Evolutionary conservation across 2,888 invertebrate species (phyloP).

Genomic region (Hedya salicella): DNA sequence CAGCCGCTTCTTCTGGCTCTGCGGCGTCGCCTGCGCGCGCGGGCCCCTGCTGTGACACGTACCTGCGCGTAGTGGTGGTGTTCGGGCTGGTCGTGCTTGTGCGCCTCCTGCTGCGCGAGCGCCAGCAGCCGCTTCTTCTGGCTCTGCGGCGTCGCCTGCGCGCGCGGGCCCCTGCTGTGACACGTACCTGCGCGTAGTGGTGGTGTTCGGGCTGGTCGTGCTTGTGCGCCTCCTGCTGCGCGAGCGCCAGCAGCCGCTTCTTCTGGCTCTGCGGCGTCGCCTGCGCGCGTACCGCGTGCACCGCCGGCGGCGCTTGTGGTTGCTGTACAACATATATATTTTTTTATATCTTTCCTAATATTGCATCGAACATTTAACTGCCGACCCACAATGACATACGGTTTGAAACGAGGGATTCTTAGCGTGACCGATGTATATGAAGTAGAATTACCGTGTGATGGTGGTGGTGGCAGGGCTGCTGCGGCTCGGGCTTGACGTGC

Average conservation of each 20-base stretch:
- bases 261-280: slow-evolving; percentile 92
- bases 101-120: slow-evolving; percentile 81
- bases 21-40: too few species aligned
- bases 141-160: slow-evolving; percentile 87
- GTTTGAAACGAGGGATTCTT: too few species aligned
- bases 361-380: too few species aligned
- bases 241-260: slow-evolving; percentile 94
- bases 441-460: slow-evolving; percentile 50
- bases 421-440: too few species aligned
- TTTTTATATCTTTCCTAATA: too few species aligned
- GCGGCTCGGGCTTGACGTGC: slow-evolving; percentile 80
- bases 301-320: slow-evolving; percentile 49
- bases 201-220: slow-evolving; percentile 78
- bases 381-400: too few species aligned
- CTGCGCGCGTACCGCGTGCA: slow-evolving; percentile 56
- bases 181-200: slow-evolving; percentile 60
- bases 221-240: slow-evolving; percentile 81
- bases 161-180: too few species aligned
- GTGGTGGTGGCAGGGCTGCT: slow-evolving; percentile 56
- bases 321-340: slow-evolving; percentile 44
- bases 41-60: too few species aligned
- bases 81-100: too few species aligned
- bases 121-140: slow-evolving; percentile 94
- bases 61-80: too few species aligned
- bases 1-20: too few species aligned